A percentile compares a stretch with the other conserved stretches of the same genome.
phyloP scores from a whole-genome alignment of 1,140 invertebrate genomes.

The Prorops nasuta region DNA sequence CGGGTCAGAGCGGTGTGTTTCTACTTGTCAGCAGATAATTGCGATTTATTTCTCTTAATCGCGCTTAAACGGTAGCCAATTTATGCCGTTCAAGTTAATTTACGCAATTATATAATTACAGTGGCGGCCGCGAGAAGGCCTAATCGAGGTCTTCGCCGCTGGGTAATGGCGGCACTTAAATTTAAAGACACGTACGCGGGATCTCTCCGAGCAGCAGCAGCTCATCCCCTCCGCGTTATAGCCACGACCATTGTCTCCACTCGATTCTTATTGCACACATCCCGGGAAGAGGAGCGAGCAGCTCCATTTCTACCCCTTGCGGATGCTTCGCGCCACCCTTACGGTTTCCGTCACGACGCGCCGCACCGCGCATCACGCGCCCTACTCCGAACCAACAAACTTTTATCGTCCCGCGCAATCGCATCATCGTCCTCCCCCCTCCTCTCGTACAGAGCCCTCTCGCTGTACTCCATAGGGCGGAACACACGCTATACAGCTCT shows the following conservation, averaged over 20 bases:
- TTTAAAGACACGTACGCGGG: slow-evolving; percentile 39
- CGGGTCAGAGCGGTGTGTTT: slow-evolving; percentile 20
- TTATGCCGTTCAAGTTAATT: slow-evolving; percentile 47
- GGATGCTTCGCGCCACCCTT: slow-evolving; percentile 5
- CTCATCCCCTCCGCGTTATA: no score
- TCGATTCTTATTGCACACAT: slow-evolving; percentile 1
- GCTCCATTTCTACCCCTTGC: no score
- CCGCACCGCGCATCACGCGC: no score
- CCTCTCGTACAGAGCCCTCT: no score
- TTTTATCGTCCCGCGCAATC: no score
- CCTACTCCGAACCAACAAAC: not conserved
- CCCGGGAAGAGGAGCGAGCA: no score
- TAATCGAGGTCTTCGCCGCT: slow-evolving; percentile 33
- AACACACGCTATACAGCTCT: no score
- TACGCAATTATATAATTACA: slow-evolving; percentile 49
- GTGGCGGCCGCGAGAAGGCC: slow-evolving; percentile 25
- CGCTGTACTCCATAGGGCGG: no score
- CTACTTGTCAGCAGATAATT: slow-evolving; percentile 37
- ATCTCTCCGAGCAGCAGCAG: no score
- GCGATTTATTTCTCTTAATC: slow-evolving; percentile 50
- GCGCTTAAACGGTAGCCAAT: slow-evolving; percentile 45
- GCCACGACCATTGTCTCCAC: no score
- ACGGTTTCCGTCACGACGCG: no score
- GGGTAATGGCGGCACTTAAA: slow-evolving; percentile 37
- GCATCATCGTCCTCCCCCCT: no score